These are phyloP conservation scores for Syrmaticus mikado DNA, from an alignment of 2,113 vertebrate species.

Conservation along the genomic window DNA sequence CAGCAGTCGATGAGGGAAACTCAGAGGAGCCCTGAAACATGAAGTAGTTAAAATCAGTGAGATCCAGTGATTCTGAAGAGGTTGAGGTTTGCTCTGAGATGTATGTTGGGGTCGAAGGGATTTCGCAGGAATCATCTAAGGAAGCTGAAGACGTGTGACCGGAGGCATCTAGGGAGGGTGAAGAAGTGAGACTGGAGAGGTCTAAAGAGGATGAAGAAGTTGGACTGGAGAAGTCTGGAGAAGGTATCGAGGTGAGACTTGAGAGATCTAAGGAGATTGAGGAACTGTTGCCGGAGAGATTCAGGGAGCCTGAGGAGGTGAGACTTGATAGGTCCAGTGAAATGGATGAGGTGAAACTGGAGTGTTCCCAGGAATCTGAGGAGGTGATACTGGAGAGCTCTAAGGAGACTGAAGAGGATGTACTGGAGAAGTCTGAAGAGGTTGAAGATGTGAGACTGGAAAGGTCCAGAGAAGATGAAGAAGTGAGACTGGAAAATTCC, in stretches of 20 bases:
- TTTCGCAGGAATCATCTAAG: slow-evolving; percentile 12
- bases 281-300: slow-evolving; percentile 24
- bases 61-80: slow-evolving; percentile 57
- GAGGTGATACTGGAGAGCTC: slow-evolving; percentile 65
- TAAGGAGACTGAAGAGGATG: slow-evolving; percentile 53
- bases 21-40: slow-evolving; percentile 31
- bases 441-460: slow-evolving; percentile 57
- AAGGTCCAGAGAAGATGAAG: slow-evolving; percentile 66
- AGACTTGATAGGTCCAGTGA: slow-evolving; percentile 67
- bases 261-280: slow-evolving; percentile 64
- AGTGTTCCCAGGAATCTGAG: slow-evolving; percentile 66
- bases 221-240: slow-evolving; percentile 53
- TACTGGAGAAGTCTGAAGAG: slow-evolving; percentile 53
- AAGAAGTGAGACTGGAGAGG: slow-evolving; percentile 48
- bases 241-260: slow-evolving; percentile 30
- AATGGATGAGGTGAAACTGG: slow-evolving; percentile 57
- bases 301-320: slow-evolving; percentile 48
- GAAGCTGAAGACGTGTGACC: slow-evolving; percentile 12
- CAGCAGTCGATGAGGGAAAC: not conserved
- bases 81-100: slow-evolving; percentile 25
- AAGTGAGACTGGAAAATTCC: slow-evolving; percentile 50
- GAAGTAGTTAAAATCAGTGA: slow-evolving; percentile 31
- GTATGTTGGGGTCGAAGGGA: not conserved
- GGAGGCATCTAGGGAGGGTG: not conserved
- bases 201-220: slow-evolving; percentile 58